Evolutionary conservation across 2,797 vertebrate species (phyloP), one percentile per base, ranked within the genome.

Genomic region (Rhincodon typus): DNA sequence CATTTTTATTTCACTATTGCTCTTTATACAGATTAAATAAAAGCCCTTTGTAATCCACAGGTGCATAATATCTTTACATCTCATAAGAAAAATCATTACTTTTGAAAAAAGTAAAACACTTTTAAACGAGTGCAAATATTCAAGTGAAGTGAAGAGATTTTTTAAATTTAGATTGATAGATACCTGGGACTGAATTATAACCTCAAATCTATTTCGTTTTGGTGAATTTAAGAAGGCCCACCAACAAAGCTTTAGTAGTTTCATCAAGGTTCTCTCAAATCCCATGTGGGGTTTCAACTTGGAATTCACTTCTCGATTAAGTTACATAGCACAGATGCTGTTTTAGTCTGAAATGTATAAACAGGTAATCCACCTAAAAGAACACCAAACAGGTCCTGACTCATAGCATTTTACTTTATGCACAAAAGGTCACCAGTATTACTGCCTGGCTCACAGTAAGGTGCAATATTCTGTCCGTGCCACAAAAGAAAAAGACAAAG

Each of bases 11-110:
- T n/a, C 62, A 93, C 67, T 50, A 93, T 93, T 93, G 62, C 38
- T 13, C n/a, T 93, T 93, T 93, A 42, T 42, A 93, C n/a, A 93
- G 90, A 93, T 93, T 42, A 93, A 93, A 93, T 93, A 69, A 93
- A 93, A 93, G 90, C 90, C 66, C 66, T 93, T 42, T 93, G 90
- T 93, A 67, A 93, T 93, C 38, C 46, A 93, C n/a, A 21, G 66
- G 66, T 66, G 88, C 62, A 69, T 67, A 93, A 93, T 50, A 38
- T 93, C 90, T 93, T 93, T 93, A 93, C 90, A 93, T 93, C 62
- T 42, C 38, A 67, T 93, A 67, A 93, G 62, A 93, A 93, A 67
- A 93, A 93, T 69, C 90, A 93, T 66, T 42, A 67, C 67, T 67
- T 69, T 93, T 93, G 62, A 93, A 93, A 84, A 93, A 93, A 42